Base-by-base conservation (phyloP, 2,797 vertebrate species). In the Hydrophis major region DNA sequence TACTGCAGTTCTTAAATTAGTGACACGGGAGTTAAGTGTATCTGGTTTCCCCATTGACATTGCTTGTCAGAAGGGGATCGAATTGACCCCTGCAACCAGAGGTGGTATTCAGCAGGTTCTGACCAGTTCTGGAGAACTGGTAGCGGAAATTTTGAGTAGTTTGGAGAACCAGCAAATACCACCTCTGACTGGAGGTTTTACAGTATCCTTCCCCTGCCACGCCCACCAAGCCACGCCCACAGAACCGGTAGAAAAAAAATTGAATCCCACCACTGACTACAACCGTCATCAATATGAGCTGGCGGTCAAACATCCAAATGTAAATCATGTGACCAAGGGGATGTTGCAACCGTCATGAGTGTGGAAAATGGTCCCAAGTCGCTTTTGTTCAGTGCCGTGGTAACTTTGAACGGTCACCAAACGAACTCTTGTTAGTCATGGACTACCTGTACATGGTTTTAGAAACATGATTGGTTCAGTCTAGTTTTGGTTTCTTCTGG, bases 401-500 rank as follows among this genome's bases (percentile, higher is more conserved):
- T 32, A 16, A 69, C 14, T 69, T 69, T 3, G 28, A 66, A 66
- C 1, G 13, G 28, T 16, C 14, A 6, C 66, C 18, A 69, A 69
- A 32, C n/a, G 1, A 32, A 32, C n/a, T 16, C 4, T 69, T 69
- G 14, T 32, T 32, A 69, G n/a, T 69, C 16, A 5, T 18, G n/a
- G 66, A 69, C 66, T 69, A 32, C 66, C 66, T 69, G n/a, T 87
- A 88, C 87, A 93, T 88, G 53, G 87, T 92, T 59, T 87, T 28
- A 1, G 4, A 56, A 83, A 87, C 83, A 6, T 69, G 78, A 87
- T 47, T 92, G 59, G 0, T 27, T 56, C 87, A 90, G 0, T 0
- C 88, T 89, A 94, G 92, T 95, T 97, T 96, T 3, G 90, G 94
- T 89, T 94, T 95, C n/a, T 89, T 86, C 95, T 42, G 14, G 66